Base-by-base conservation (phyloP, 2,888 invertebrate species). In the Idaea straminata region DNA sequence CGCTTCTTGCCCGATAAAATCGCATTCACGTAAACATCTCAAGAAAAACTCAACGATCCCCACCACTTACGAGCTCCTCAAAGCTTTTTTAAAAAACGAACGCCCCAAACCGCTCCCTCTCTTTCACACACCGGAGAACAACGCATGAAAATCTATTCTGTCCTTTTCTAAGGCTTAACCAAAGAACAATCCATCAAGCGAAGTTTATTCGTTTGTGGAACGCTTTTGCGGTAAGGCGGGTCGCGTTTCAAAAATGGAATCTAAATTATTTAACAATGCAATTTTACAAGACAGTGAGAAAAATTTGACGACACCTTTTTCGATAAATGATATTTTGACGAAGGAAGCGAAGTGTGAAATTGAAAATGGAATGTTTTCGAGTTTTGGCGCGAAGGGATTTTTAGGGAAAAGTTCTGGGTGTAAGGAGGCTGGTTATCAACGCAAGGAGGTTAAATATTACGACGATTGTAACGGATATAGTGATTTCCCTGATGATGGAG, bases 291-390 rank as follows among this genome's bases (percentile, higher is more conserved):
- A 92, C 58, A 86, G 91, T 83, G 91, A 92, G 71, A 92, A 91
- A 73, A 87, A 76, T 78, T 78, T 91, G 70, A 89, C 93, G 10
- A 96, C 96, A 10, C 96, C 96, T 57, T 96, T 96, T 85, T 96
- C 95, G 10, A 96, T 96, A 65, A 95, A 96, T 76, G 96, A 96
- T 77, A 96, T 96, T 82, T 85, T 96, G 78, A 95, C 95, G n/a
- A 92, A 89, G 72, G 92, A 91, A 68, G 82, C 84, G 70, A 92
- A 87, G 82, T 91, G 85, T 75, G 86, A 87, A 71, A 88, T 89
- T 82, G 90, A 90, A 80, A 87, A 87, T 84, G 85, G 84, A 83
- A 87, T 83, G 84, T 89, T 87, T 75, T 82, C 85, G 81, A 91
- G 87, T 82, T 89, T 88, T 84, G 88, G 82, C 86, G 89, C 88